Evolutionary conservation across 2,888 invertebrate species (phyloP), one percentile per base, ranked within the genome.

Genomic region (Alsophila aescularia): DNA sequence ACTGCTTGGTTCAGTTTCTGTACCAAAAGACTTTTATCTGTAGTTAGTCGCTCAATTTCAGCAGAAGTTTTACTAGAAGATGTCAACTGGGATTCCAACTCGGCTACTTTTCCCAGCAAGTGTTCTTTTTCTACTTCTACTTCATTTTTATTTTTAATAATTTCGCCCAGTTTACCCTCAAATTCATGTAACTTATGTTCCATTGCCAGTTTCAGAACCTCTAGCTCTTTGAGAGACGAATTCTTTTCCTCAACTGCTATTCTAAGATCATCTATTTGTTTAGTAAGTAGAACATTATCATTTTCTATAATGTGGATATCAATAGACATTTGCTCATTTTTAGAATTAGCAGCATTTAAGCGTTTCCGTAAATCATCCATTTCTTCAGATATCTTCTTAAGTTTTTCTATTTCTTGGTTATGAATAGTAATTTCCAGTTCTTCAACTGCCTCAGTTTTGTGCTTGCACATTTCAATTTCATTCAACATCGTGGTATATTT

Each of bases 401-500:
- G 42, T 58, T 76, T 65, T 62, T 77, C 69, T 66, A 70, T 63
- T 58, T 79, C 75, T 75, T 87, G 66, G 52, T 70, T 48, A 62
- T 79, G 75, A 63, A 84, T 59, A 69, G 70, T 78, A 73, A 85
- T 79, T 75, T 93, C 93, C 47, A 92, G 68, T 62, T 90, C 90
- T 52, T 92, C 85, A 12, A 92, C 87, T 39, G 88, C 84, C 70
- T 92, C 91, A 1, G 79, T 79, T 75, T 93, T 75, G 72, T 72
- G 83, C 77, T 92, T 81, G 80, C 88, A 75, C 75, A 80, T 66
- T 64, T 86, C 77, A 49, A 86, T 70, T 77, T 93, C 80, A 49
- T 72, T 73, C 40, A 93, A 81, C 80, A 94, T 86, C 65, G 80
- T 62, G 54, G 92, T 92, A 70, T 93, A 93, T 58, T 93, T 93